Percentiles rank a stretch among this genome's conserved stretches.
Conservation (phyloP, 2,113 vertebrate genomes). For the Salvelinus namaycush region DNA sequence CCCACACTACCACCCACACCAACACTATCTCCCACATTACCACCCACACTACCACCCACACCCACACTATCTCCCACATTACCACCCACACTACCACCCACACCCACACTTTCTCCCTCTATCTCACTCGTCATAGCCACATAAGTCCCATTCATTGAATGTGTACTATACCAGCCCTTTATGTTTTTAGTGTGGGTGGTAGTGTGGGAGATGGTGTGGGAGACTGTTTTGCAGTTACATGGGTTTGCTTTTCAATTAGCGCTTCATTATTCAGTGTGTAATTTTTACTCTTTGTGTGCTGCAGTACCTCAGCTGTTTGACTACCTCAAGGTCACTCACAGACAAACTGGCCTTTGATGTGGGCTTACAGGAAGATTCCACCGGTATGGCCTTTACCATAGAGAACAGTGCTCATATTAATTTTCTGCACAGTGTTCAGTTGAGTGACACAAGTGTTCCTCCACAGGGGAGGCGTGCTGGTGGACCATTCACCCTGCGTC, state of each 20-base stretch:
- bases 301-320: constrained; percentile 90
- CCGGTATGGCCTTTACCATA: constrained; percentile 68
- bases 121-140: no score
- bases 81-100: no score
- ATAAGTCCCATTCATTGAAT: no score
- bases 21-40: no score
- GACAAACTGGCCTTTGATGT: constrained; percentile 93
- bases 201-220: no score
- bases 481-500: constrained; percentile 94
- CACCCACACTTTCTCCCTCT: neutral
- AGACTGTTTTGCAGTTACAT: no score
- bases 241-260: neutral
- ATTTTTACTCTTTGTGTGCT: constrained; percentile 16
- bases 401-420: neutral
- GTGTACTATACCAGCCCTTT: no score
- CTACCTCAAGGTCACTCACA: constrained; percentile 88
- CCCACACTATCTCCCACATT: no score
- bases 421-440: neutral
- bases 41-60: no score
- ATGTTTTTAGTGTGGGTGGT: no score
- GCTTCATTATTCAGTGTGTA: neutral
- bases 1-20: no score
- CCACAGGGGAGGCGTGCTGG: constrained; percentile 90
- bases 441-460: neutral
- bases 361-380: constrained; percentile 88